Conservation (phyloP, 1,140 invertebrate genomes). For the Ephestia elutella region DNA sequence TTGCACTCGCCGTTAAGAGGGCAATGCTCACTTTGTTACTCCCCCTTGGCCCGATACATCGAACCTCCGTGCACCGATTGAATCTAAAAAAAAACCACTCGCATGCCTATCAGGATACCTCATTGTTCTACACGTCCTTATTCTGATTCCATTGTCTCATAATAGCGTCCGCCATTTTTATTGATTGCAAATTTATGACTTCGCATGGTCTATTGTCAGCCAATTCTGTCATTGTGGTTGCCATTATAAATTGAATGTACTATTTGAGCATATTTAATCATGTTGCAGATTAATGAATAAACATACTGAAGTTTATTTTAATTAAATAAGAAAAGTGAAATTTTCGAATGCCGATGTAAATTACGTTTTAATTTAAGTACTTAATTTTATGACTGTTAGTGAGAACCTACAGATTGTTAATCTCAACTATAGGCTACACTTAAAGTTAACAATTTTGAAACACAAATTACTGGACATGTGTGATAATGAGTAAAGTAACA, state of each 20-base stretch:
- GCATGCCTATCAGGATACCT: constrained; percentile 43
- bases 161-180: constrained; percentile 37
- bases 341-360: too few species aligned
- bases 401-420: too few species aligned
- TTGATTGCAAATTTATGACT: constrained; percentile 51
- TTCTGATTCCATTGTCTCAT: constrained; percentile 55
- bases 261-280: background rate
- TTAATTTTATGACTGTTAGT: too few species aligned
- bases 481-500: too few species aligned
- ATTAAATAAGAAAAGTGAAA: background rate
- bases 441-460: too few species aligned
- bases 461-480: too few species aligned
- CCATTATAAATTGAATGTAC: constrained; percentile 9
- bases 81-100: constrained; percentile 41
- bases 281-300: background rate
- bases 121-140: constrained; percentile 57
- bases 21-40: constrained; percentile 64
- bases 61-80: constrained; percentile 36
- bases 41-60: constrained; percentile 45
- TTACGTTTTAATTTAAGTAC: too few species aligned
- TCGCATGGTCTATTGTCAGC: constrained; percentile 25
- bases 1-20: constrained; percentile 66
- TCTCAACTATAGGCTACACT: too few species aligned
- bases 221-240: constrained; percentile 18
- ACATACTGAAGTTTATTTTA: background rate